A percentile compares a stretch with the other conserved stretches of the same genome.
Conservation (phyloP, 2,797 vertebrate species). For the Rhinatrema bivittatum region DNA sequence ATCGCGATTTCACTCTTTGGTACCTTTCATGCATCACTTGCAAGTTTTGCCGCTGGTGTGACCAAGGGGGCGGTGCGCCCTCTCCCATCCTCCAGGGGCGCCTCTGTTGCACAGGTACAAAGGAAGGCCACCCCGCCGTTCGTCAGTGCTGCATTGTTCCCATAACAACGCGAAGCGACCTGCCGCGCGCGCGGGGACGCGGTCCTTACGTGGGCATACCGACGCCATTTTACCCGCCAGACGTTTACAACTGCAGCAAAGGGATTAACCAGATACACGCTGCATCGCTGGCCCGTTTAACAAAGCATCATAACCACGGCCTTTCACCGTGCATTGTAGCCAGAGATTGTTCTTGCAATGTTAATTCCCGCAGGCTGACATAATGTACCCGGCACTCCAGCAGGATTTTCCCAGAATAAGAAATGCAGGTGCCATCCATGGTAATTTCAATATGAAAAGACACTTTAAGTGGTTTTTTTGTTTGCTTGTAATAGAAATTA, state of each 20-base stretch:
- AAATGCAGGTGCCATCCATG: conserved; percentile 54
- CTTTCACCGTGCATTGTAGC: conserved; percentile 50
- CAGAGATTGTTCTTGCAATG: conserved; percentile 55
- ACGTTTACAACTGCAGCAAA: conserved; percentile 35
- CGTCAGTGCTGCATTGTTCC: conserved; percentile 19
- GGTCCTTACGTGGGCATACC: conserved; percentile 37
- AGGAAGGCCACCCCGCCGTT: conserved; percentile 5
- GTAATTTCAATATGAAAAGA: conserved; percentile 67
- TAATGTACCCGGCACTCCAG: conserved; percentile 55
- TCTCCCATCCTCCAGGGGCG: conserved; percentile 19
- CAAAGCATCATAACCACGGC: conserved; percentile 45
- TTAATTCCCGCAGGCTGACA: conserved; percentile 57
- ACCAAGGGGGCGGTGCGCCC: too few relatives aligned
- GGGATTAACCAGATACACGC: conserved; percentile 38
- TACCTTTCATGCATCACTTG: too few relatives aligned
- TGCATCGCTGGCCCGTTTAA: conserved; percentile 44
- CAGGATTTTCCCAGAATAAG: conserved; percentile 58
- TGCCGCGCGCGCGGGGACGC: conserved; percentile 25
- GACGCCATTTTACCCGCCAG: conserved; percentile 25
- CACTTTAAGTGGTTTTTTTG: conserved; percentile 55
- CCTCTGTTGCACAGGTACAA: neutral
- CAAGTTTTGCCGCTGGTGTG: too few relatives aligned
- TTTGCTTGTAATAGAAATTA: conserved; percentile 60
- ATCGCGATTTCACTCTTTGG: too few relatives aligned
- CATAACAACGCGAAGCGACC: conserved; percentile 7